Evolutionary conservation across 2,888 invertebrate genomes (phyloP), one percentile per base, ranked within the genome.

Genomic region (Schizotus pectinicornis): DNA sequence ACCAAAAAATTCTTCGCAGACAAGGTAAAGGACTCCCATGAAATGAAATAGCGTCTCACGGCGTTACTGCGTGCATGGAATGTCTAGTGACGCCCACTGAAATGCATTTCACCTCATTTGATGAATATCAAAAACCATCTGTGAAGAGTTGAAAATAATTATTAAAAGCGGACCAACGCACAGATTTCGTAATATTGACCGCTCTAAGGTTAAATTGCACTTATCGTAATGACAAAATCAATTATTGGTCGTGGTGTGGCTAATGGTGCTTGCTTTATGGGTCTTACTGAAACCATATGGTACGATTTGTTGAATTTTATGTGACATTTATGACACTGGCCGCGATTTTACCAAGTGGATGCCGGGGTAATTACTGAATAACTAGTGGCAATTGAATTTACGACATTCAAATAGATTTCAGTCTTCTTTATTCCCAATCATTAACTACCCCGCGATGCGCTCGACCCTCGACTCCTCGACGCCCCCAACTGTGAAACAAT

Each of bases 111-210:
- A 67, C 69, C 64, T 67, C 63, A 61, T 64, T 67, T 69, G 67
- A 69, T 69, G 67, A 65, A 65, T 69, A 69, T 69, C 69, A 67
- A 63, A 67, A 67, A 64, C 67, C 69, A 69, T 69, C 69, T 67
- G 69, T 61, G 64, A 62, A 64, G 59, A 62, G 63, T 63, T 64
- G 60, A 67, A 67, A 66, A 65, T 63, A 65, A 63, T 66, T 67
- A 65, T 62, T 54, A 53, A 56, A 48, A 52, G 45, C 32, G 43
- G 37, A 35, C 48, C 36, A 60, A 43, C 39, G 9, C 39, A 52
- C 42, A 48, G 35, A 11, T 46, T 41, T 55, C 12, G 39, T 45
- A 52, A 49, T 45, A 56, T 43, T 22, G 61, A 54, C 60, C 56
- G 52, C 58, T 51, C 53, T 36, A 31, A 45, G 32, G 45, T 50